Base-by-base conservation (phyloP, 1,140 invertebrate genomes). In the Pachyrhynchus sulphureomaculatus region DNA sequence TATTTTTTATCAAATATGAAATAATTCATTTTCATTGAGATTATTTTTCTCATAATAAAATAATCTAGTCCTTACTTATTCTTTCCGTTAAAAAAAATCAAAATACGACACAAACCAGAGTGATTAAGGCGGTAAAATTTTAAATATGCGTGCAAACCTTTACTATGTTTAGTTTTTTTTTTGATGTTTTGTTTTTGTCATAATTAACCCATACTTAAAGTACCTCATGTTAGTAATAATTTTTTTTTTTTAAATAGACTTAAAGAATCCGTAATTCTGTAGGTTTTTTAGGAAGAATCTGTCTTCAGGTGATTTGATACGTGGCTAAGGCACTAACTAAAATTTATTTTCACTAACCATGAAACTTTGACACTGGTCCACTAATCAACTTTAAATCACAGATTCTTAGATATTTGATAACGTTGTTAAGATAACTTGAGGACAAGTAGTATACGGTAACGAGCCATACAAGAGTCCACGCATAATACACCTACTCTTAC, bases 401-500 rank as follows among this genome's bases (percentile, higher is more conserved):
- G n/a, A 37, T 29, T 33, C 34, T 5, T 37, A 21, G 29, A 20
- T 37, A 37, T 52, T 2, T 15, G n/a, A 36, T 33, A 23, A 23
- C 37, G 34, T 37, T 36, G n/a, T 33, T 18, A 5, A 34, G 13
- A 21, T 37, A 34, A n/a, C 21, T 52, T 52, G 9, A 52, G 33
- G 33, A 52, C 34, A 18, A n/a, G 34, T 52, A 37, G 32, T 52
- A 37, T 37, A 36, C 29, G 33, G 29, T 24, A 45, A 45, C 42
- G 42, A 45, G 18, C 42, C 42, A 45, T 45, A 45, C 23, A 45
- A 45, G 15, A 52, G 49, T 37, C 49, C 18, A 54, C 36, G 51
- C 51, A 42, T 44, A 41, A 54, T 54, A 54, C 51, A 54, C 51
- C 51, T 54, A 54, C 51, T 54, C 51, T 54, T 41, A 54, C 51